Percentiles rank a stretch among this genome's conserved stretches.
These are phyloP conservation scores for Ptiloglossa arizonensis DNA, from an alignment of 1,140 invertebrate genomes.

Conservation along the genomic window DNA sequence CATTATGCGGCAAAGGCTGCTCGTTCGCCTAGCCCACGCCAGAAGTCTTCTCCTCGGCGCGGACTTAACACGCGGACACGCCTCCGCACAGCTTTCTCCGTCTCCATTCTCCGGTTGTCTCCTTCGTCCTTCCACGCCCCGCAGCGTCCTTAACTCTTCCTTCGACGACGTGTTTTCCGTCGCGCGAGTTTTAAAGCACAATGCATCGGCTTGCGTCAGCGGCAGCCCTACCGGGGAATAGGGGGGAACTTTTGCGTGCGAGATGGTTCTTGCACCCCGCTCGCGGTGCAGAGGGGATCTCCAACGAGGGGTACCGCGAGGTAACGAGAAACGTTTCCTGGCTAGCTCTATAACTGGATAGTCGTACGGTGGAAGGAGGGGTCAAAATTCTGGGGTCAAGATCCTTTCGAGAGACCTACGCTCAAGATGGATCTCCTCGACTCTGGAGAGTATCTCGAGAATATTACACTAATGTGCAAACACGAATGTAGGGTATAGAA, in stretches of 20 bases:
- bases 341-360: no score
- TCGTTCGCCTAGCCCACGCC: constrained; percentile 66
- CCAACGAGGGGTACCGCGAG: no score
- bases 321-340: no score
- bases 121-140: constrained; percentile 17
- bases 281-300: neutral
- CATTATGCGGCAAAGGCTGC: constrained; percentile 75
- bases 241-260: neutral
- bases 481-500: no score
- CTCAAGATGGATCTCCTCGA: no score
- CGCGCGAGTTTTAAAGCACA: constrained; percentile 17
- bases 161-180: constrained; percentile 42
- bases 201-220: constrained; percentile 8
- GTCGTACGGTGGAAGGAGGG: no score
- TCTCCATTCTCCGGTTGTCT: constrained; percentile 31
- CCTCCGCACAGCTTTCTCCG: constrained; percentile 56
- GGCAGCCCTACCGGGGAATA: neutral
- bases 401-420: no score
- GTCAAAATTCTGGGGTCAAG: no score
- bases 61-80: constrained; percentile 68
- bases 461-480: no score
- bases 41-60: constrained; percentile 69
- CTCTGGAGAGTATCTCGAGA: no score
- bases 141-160: constrained; percentile 39
- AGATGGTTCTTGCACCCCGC: neutral